Conservation (phyloP, 2,888 invertebrate genomes). For the Campoplex capitator region DNA sequence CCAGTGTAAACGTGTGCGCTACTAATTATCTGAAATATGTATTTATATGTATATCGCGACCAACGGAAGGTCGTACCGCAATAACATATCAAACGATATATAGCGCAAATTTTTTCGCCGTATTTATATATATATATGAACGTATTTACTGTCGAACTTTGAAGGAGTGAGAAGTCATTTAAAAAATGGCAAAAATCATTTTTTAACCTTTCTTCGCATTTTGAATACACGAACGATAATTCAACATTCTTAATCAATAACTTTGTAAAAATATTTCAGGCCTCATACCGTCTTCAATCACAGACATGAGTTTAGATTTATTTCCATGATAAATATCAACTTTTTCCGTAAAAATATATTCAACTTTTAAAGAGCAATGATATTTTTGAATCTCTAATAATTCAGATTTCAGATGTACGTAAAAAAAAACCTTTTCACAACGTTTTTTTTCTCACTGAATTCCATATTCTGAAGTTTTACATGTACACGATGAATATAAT, state of each 20-base stretch:
- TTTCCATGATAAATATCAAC: background rate
- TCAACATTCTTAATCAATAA: background rate
- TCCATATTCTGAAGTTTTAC: background rate
- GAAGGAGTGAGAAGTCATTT: background rate
- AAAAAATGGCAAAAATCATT: background rate
- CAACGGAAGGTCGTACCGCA: constrained; percentile 62
- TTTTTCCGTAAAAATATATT: background rate
- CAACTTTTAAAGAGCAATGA: background rate
- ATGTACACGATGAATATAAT: background rate
- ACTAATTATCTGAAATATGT: constrained; percentile 29
- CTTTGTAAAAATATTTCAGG: constrained; percentile 10
- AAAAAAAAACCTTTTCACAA: background rate
- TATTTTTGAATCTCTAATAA: background rate
- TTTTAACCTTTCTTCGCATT: background rate
- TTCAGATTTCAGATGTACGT: background rate
- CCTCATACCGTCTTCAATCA: background rate
- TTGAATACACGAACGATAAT: background rate
- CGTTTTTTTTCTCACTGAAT: background rate
- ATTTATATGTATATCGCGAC: constrained; percentile 60
- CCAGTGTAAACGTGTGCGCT: constrained; percentile 24
- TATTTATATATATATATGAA: constrained; percentile 15
- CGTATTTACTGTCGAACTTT: constrained; percentile 14
- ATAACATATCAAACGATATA: constrained; percentile 69
- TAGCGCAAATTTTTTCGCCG: constrained; percentile 42
- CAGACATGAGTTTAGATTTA: background rate